Evolutionary conservation across 1,140 invertebrate genomes (phyloP).

Genomic region (Piezodorus guildinii): DNA sequence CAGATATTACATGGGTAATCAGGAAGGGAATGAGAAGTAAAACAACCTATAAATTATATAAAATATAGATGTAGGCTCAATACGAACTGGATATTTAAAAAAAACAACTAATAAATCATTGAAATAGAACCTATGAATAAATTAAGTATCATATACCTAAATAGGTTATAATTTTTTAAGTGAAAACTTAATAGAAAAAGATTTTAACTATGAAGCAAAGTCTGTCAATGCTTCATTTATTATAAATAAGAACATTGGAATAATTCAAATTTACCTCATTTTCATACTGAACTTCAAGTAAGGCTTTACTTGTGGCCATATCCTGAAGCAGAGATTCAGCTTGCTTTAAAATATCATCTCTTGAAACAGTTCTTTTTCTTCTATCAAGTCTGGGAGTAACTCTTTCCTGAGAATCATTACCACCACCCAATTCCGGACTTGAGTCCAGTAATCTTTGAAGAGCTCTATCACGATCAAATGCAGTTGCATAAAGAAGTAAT

Average conservation of each 20-base stretch:
- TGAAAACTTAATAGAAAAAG: too few species aligned
- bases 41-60: too few species aligned
- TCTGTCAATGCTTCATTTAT: background rate
- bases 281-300: constrained; percentile 94
- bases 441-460: constrained; percentile 84
- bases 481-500: constrained; percentile 88
- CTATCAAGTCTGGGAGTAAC: constrained; percentile 87
- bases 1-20: too few species aligned
- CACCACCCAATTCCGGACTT: constrained; percentile 60
- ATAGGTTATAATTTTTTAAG: too few species aligned
- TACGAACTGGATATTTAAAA: too few species aligned
- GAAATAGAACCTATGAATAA: too few species aligned
- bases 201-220: too few species aligned
- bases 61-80: too few species aligned
- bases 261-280: constrained; percentile 57
- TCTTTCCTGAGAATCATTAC: constrained; percentile 61
- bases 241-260: background rate
- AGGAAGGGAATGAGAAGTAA: too few species aligned
- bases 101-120: too few species aligned
- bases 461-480: constrained; percentile 90
- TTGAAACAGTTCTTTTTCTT: constrained; percentile 80
- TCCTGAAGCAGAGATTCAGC: constrained; percentile 92
- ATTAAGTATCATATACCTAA: too few species aligned
- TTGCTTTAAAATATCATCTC: constrained; percentile 87
- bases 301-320: constrained; percentile 78